These are phyloP conservation scores for Hyperopisus bebe DNA, from an alignment of 2,113 vertebrate species.

Conservation along the genomic window DNA sequence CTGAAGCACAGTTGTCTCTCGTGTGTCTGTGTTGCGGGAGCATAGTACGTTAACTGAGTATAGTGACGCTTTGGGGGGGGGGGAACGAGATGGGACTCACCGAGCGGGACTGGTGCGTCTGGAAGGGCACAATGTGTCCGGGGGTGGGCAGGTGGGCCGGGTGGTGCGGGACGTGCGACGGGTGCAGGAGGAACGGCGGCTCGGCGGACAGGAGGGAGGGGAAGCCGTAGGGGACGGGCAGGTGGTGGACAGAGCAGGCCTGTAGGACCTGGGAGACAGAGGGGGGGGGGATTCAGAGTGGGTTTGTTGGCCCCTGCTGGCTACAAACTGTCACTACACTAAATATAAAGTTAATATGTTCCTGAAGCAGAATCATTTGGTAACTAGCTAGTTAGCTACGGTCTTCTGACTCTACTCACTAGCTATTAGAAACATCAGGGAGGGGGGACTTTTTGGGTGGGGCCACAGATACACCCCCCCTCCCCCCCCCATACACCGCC, in stretches of 20 bases:
- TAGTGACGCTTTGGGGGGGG: neutral
- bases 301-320: neutral
- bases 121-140: constrained; percentile 93
- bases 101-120: constrained; percentile 89
- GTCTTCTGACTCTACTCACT: neutral
- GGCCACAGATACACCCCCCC: neutral
- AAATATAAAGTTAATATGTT: neutral
- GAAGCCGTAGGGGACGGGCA: constrained; percentile 89
- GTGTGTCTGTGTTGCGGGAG: neutral
- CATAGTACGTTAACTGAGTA: neutral
- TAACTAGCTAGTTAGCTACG: neutral
- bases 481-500: neutral
- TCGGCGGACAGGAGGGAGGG: constrained; percentile 89
- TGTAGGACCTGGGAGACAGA: constrained; percentile 76
- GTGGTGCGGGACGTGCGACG: constrained; percentile 84
- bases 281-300: neutral
- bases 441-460: neutral
- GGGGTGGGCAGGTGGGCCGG: constrained; percentile 81
- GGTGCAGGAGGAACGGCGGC: constrained; percentile 86
- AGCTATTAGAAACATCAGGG: neutral
- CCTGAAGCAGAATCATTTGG: neutral
- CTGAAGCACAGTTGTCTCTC: neutral
- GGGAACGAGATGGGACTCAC: constrained; percentile 54
- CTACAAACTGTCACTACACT: neutral
- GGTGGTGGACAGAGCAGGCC: constrained; percentile 91